Conservation (phyloP, 1,140 invertebrate genomes). For the Drosophila azteca region DNA sequence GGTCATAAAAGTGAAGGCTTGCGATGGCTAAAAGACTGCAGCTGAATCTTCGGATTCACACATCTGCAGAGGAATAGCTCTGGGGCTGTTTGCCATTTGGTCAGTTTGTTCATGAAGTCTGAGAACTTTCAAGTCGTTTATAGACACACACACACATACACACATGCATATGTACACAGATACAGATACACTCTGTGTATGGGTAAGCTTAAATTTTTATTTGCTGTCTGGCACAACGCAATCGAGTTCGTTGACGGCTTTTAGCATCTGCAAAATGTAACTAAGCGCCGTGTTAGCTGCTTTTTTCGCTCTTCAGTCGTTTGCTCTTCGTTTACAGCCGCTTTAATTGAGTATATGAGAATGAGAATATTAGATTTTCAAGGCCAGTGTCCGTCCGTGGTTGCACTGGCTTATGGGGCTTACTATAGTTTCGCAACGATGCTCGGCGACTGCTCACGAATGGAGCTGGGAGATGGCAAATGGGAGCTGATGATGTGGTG, state of each 20-base stretch:
- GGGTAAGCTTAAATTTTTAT: constrained; percentile 20
- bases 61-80: constrained; percentile 9
- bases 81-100: constrained; percentile 27
- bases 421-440: constrained; percentile 39
- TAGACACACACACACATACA: constrained; percentile 18
- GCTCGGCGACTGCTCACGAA: constrained; percentile 4
- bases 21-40: constrained; percentile 28
- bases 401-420: constrained; percentile 38
- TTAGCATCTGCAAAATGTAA: constrained; percentile 60
- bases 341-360: constrained; percentile 55
- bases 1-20: constrained; percentile 49
- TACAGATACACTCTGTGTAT: not conserved
- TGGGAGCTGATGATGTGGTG: constrained; percentile 20
- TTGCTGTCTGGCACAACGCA: constrained; percentile 43
- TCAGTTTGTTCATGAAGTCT: constrained; percentile 25
- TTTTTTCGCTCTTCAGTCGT: no score
- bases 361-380: constrained; percentile 60
- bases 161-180: not conserved
- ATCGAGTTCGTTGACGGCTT: constrained; percentile 49
- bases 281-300: constrained; percentile 28
- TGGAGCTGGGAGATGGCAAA: constrained; percentile 4
- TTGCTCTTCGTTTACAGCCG: constrained; percentile 24
- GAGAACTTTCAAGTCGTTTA: constrained; percentile 47
- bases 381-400: constrained; percentile 44
- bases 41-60: constrained; percentile 28